A percentile compares a stretch with the other conserved stretches of the same genome.
Evolutionary conservation across 1,140 invertebrate species (phyloP).

Genomic region (Thaumetopoea pityocampa): DNA sequence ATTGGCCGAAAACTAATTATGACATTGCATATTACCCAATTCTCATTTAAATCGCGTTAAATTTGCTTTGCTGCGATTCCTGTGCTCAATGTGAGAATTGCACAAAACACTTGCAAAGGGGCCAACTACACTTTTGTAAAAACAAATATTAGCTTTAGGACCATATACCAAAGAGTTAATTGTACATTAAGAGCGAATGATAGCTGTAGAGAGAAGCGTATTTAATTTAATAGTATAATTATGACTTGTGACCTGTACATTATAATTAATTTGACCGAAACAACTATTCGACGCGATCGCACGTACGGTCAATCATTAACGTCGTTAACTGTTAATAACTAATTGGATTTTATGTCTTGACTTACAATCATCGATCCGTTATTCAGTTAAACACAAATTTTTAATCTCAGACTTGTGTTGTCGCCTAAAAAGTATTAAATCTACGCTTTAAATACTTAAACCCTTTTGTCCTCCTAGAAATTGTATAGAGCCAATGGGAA

Average conservation of each 20-base stretch:
- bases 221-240: constrained; percentile 67
- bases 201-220: constrained; percentile 53
- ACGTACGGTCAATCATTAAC: constrained; percentile 3
- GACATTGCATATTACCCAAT: too few species aligned
- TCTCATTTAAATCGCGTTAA: neutral
- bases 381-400: constrained; percentile 7
- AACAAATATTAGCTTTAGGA: constrained; percentile 66
- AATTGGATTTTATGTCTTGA: constrained; percentile 30
- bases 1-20: too few species aligned
- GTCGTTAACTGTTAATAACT: constrained; percentile 18
- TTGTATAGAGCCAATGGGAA: constrained; percentile 59
- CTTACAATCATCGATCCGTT: constrained; percentile 24
- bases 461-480: constrained; percentile 48
- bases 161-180: constrained; percentile 73
- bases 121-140: constrained; percentile 43
- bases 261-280: constrained; percentile 65
- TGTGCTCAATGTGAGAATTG: constrained; percentile 10
- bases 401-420: constrained; percentile 11
- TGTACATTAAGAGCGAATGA: constrained; percentile 64
- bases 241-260: constrained; percentile 62
- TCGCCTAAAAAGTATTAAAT: constrained; percentile 37
- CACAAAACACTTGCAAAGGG: constrained; percentile 40
- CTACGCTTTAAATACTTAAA: constrained; percentile 55
- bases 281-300: constrained; percentile 38
- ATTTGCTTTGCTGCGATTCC: constrained; percentile 16